Evolutionary conservation across 2,113 vertebrate species (phyloP).

Genomic region (Myrmecophaga tridactyla): DNA sequence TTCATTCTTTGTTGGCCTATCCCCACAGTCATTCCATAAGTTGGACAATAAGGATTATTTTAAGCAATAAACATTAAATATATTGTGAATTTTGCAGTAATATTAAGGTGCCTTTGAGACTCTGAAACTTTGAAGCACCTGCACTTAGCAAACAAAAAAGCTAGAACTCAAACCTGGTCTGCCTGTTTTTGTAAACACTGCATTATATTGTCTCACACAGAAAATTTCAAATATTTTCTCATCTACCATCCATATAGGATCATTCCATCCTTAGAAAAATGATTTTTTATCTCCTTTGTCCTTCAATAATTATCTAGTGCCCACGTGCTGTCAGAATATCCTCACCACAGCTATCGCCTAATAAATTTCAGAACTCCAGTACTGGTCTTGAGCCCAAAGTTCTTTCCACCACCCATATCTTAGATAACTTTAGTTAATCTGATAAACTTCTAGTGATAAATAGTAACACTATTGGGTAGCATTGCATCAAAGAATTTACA

Average conservation of each 20-base stretch:
- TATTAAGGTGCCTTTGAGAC: background rate
- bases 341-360: background rate
- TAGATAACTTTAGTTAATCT: background rate
- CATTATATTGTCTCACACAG: background rate
- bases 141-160: background rate
- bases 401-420: background rate
- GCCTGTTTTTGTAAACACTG: background rate
- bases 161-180: background rate
- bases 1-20: background rate
- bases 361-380: background rate
- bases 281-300: too few relatives aligned
- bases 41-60: background rate
- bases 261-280: background rate
- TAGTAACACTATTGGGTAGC: background rate
- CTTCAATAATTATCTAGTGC: too few relatives aligned
- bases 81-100: background rate
- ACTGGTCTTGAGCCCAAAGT: background rate
- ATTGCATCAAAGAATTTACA: constrained; percentile 20
- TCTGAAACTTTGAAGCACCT: background rate
- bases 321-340: background rate
- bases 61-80: background rate
- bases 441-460: background rate
- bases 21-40: background rate
- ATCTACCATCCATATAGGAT: background rate
- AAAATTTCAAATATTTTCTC: background rate